Evolutionary conservation across 2,113 vertebrate species (phyloP).

Genomic region (Zingel zingel): DNA sequence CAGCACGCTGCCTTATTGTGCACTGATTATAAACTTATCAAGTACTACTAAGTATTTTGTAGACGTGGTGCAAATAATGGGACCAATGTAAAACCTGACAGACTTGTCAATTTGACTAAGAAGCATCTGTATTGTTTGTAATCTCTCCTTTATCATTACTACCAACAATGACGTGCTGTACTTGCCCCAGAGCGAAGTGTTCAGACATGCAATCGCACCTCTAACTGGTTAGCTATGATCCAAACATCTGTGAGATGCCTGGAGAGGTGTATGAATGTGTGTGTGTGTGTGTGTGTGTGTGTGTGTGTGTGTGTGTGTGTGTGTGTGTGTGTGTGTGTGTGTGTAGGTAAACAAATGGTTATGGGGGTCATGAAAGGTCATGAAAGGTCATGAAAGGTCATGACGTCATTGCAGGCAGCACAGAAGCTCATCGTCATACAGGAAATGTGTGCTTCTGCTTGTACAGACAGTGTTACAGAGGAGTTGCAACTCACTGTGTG

Average conservation of each 20-base stretch:
- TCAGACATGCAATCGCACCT: conserved; percentile 7
- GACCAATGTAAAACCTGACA: conserved; percentile 28
- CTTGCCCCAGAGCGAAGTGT: conserved; percentile 13
- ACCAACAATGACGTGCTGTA: conserved; percentile 20
- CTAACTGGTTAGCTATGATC: conserved; percentile 41
- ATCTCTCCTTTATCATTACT: background rate
- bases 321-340: background rate
- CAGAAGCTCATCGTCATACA: conserved; percentile 42
- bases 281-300: background rate
- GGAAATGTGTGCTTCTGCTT: conserved; percentile 42
- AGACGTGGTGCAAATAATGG: conserved; percentile 25
- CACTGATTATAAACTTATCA: background rate
- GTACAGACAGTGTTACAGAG: conserved; percentile 38
- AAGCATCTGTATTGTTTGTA: background rate
- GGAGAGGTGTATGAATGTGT: background rate
- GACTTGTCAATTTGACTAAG: background rate
- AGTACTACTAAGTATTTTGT: conserved; percentile 3
- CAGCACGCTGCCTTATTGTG: conserved; percentile 24
- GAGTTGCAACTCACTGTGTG: conserved; percentile 20
- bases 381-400: conserved; percentile 22
- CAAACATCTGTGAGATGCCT: conserved; percentile 57
- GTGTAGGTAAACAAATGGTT: background rate
- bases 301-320: background rate
- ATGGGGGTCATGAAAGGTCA: background rate
- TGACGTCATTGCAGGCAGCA: conserved; percentile 42